Evolutionary conservation across 1,140 invertebrate genomes (phyloP), one percentile per base, ranked within the genome.

Genomic region (Eriocheir sinensis): DNA sequence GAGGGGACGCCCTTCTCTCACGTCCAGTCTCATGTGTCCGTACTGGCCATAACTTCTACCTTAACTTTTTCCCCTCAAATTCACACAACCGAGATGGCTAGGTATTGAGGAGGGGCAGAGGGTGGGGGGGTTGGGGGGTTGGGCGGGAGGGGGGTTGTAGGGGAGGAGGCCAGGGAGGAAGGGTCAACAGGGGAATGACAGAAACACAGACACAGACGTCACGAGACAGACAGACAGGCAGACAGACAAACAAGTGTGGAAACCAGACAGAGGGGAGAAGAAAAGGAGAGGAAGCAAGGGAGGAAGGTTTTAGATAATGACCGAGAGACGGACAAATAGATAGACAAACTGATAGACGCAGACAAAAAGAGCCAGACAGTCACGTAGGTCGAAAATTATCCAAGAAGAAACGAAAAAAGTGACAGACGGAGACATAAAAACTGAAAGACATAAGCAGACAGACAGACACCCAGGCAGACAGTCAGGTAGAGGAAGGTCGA

Each of bases 1-100:
- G 60, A 72, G 60, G 60, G 60, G 60, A 72, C 60, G n/a, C 60
- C 60, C 27, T 72, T 72, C 60, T n/a, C 60, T 72, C 60, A 72
- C 60, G 60, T 72, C 60, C 60, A 72, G 60, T 72, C 60, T 72
- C 27, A 72, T n/a, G 60, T 72, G 21, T 72, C 60, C 21, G 17
- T n/a, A 72, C 60, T 6, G 60, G n/a, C 21, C 60, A 72, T 72
- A 72, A 72, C n/a, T 72, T 72, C 60, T 72, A n/a, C 60, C 60
- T 72, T 72, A n/a, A 72, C 60, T n/a, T 72, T 72, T 72, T 72
- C n/a, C 27, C 21, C 27, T n/a, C 60, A 27, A 72, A 72, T n/a
- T 72, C 60, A 72, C 27, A 72, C 60, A n/a, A 12, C 60, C 60
- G 21, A n/a, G 60, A 72, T 72, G 60, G n/a, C 60, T n/a, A 72